phyloP scores from a whole-genome alignment of 2,797 vertebrate genomes.

The Squalus acanthias region DNA sequence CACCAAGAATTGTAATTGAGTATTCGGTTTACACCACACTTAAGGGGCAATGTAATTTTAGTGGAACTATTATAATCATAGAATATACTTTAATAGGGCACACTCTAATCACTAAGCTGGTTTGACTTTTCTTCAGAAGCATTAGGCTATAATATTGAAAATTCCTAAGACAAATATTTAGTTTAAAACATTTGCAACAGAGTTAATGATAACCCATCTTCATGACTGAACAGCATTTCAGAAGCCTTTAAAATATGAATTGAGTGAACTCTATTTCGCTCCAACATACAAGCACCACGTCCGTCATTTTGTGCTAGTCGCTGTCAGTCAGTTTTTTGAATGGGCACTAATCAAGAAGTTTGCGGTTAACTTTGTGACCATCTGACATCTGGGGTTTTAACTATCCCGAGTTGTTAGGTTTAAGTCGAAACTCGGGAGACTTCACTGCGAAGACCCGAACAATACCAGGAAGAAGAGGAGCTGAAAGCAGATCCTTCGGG shows the following conservation, averaged over 20 bases:
- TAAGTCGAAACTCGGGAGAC: neutral
- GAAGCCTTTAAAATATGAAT: neutral
- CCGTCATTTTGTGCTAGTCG: too few species aligned
- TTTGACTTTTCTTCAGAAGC: too few species aligned
- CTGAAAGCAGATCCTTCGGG: slow-evolving; percentile 9
- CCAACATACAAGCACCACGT: neutral
- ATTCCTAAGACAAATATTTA: neutral
- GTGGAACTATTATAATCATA: too few species aligned
- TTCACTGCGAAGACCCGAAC: slow-evolving; percentile 45
- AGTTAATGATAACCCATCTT: neutral
- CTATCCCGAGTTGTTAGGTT: neutral
- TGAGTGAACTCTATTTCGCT: neutral
- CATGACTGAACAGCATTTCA: neutral
- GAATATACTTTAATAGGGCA: too few species aligned
- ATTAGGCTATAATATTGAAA: too few species aligned
- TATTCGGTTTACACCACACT: too few species aligned
- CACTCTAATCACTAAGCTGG: too few species aligned
- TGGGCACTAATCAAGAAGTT: too few species aligned
- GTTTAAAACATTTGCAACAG: neutral
- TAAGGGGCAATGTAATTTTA: too few species aligned
- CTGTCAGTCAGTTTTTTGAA: too few species aligned
- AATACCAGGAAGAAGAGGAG: slow-evolving; percentile 42
- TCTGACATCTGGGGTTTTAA: neutral
- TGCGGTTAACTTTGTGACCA: too few species aligned
- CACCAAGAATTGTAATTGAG: too few species aligned